Evolutionary conservation across 2,888 invertebrate genomes (phyloP).

Genomic region (Sturmia bella): DNA sequence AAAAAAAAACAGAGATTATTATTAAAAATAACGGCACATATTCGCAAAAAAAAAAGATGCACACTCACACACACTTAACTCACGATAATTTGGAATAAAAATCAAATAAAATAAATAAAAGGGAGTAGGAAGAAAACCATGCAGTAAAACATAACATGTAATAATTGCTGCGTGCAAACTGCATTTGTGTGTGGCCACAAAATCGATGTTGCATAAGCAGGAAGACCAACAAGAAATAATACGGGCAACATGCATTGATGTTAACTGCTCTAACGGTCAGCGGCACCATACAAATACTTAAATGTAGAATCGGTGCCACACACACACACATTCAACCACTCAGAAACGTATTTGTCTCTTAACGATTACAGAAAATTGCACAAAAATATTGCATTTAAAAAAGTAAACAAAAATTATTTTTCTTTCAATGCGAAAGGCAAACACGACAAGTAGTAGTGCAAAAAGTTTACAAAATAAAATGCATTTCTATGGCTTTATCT

Average conservation of each 20-base stretch:
- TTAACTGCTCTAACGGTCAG: conserved; percentile 38
- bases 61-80: not conserved
- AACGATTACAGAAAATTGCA: conserved; percentile 7
- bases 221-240: conserved; percentile 26
- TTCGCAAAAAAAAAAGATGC: conserved; percentile 4
- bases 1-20: conserved; percentile 37
- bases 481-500: conserved; percentile 50
- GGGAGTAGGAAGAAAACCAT: not conserved
- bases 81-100: conserved; percentile 31
- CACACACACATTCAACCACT: not conserved
- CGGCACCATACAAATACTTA: conserved; percentile 10
- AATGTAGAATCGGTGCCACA: not conserved
- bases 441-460: not conserved
- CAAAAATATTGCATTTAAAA: conserved; percentile 6
- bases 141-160: conserved; percentile 17
- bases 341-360: not conserved
- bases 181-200: conserved; percentile 59
- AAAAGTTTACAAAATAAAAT: conserved; percentile 18
- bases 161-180: conserved; percentile 60
- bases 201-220: conserved; percentile 48
- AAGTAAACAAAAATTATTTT: not conserved
- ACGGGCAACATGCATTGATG: conserved; percentile 15
- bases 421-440: not conserved
- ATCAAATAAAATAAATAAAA: not conserved
- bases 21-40: conserved; percentile 32